phyloP scores from a whole-genome alignment of 2,888 invertebrate genomes.

The Spodoptera picta region DNA sequence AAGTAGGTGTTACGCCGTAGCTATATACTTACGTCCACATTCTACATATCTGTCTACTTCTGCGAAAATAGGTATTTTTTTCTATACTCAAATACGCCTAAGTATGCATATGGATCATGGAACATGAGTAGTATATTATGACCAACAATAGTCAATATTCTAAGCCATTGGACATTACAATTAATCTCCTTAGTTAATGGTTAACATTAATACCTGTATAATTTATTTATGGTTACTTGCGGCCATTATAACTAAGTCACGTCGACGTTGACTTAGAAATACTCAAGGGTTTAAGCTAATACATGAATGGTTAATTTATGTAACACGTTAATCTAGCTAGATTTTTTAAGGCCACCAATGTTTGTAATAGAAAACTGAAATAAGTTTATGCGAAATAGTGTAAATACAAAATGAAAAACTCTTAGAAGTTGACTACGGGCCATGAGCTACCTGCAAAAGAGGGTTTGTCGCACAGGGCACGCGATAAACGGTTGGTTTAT shows the following conservation, averaged over 20 bases:
- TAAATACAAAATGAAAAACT: no score
- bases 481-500: no score
- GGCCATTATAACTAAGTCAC: conserved; percentile 12
- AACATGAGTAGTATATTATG: background rate
- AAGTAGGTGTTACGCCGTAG: no score
- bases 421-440: no score
- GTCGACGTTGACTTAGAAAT: conserved; percentile 8
- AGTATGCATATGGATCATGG: no score
- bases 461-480: no score
- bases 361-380: background rate
- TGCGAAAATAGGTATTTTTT: no score
- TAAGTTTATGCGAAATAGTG: no score
- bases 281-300: conserved; percentile 16
- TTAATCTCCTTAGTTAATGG: conserved; percentile 29
- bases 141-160: conserved; percentile 8
- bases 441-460: no score
- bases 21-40: no score
- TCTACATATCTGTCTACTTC: no score
- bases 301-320: background rate
- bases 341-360: background rate
- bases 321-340: background rate
- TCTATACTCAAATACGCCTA: no score
- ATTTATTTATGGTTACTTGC: conserved; percentile 19
- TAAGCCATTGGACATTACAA: conserved; percentile 11
- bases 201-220: conserved; percentile 17